Base-by-base conservation (phyloP, 1,140 invertebrate species). In the Tetramorium parvispinum region DNA sequence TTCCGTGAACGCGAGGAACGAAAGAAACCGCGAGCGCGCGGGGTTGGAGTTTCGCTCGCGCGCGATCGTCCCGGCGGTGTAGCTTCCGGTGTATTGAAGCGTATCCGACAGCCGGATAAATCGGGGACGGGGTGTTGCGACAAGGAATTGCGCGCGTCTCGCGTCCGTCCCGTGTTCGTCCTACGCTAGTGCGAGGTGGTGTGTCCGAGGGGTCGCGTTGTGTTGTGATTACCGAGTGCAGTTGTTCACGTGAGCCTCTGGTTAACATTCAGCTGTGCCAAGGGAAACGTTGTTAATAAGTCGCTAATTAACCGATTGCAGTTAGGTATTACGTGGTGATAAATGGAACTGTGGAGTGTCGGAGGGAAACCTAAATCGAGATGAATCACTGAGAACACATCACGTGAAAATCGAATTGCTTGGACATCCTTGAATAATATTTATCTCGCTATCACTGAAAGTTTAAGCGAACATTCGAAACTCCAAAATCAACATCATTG, bases 1-100 rank as follows among this genome's bases (percentile, higher is more conserved):
- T 37, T 73, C 40, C 79, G 68, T 75, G 40, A 37, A 18, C 32
- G 13, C 61, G 27, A n/a, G 63, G 49, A 46, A 73, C 32, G 68
- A 53, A 61, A 46, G 55, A 82, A 63, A 77, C 76, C 11, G 46
- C 46, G 43, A 10, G 57, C 75, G 55, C 40, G 57, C 27, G 71
- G 11, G 40, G 46, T 10, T n/a, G 7, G 16, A 37, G n/a, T 57
- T 55, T 75, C n/a, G 32, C 73, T 13, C 40, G 55, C 53, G 40
- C 37, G 40, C 37, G 32, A 40, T 37, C 6, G 13, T 27, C 24
- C 21, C 21, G 57, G 11, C 40, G 57, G 37, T 5, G 11, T 49
- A 43, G 49, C 21, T 68, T 68, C 65, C 65, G 65, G 65, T 49
- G 40, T 5, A n/a, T 49, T 43, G 40, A 71, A 40, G 27, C 27